These are phyloP conservation scores for Apodemus sylvaticus DNA, from an alignment of 2,113 vertebrate species.

Conservation along the genomic window DNA sequence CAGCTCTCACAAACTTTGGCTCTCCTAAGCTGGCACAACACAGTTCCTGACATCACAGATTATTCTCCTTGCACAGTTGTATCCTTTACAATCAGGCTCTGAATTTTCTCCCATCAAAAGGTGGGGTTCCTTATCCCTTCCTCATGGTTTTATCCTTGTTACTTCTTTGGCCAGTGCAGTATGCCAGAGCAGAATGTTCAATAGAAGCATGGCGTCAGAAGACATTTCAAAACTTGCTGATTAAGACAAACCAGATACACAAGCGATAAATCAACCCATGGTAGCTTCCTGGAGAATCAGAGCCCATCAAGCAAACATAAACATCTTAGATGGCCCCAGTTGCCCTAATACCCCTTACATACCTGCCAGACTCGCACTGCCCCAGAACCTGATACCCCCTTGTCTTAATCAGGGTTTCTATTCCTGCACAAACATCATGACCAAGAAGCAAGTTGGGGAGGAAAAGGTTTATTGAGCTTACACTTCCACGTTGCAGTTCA, in stretches of 20 bases:
- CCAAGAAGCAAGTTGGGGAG: too few relatives aligned
- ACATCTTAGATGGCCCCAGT: neutral
- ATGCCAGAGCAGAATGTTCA: neutral
- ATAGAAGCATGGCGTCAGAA: neutral
- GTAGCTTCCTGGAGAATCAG: neutral
- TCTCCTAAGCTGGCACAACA: neutral
- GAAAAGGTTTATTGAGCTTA: too few relatives aligned
- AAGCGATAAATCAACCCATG: neutral
- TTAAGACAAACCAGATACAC: neutral
- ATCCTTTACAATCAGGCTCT: neutral
- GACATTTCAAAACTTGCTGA: neutral
- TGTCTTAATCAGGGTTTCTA: too few relatives aligned
- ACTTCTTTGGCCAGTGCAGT: neutral
- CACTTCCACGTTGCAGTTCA: too few relatives aligned
- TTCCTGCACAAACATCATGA: too few relatives aligned
- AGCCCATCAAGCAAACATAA: neutral
- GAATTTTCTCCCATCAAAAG: neutral
- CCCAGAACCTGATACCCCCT: neutral
- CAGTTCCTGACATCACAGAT: neutral
- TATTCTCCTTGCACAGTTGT: neutral
- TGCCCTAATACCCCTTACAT: accelerated
- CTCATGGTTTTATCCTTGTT: neutral
- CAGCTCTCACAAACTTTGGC: neutral
- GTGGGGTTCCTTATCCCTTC: neutral
- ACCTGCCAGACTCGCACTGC: neutral